These are phyloP conservation scores for Pelusios castaneus DNA, from an alignment of 2,113 vertebrate species.

Conservation along the genomic window DNA sequence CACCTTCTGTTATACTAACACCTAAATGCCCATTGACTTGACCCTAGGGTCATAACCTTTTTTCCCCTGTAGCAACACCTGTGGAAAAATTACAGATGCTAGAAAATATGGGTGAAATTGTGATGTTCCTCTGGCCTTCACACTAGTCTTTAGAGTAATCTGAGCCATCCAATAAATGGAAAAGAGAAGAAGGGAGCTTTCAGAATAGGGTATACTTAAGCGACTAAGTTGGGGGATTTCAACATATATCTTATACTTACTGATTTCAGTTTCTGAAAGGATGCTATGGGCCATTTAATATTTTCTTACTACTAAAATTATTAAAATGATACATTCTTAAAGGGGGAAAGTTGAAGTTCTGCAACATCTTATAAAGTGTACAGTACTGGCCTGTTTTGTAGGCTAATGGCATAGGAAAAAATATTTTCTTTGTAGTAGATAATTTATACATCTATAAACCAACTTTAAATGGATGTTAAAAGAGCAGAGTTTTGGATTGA, in stretches of 20 bases:
- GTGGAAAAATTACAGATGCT: constrained; percentile 73
- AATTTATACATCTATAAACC: background rate
- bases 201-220: constrained; percentile 13
- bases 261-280: background rate
- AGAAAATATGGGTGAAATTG: constrained; percentile 76
- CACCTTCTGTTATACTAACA: constrained; percentile 74
- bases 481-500: background rate
- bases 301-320: background rate
- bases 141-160: constrained; percentile 65
- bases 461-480: background rate
- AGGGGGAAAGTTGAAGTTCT: background rate
- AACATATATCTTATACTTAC: background rate
- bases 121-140: constrained; percentile 71
- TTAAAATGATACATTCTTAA: background rate
- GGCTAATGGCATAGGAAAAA: background rate
- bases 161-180: constrained; percentile 53
- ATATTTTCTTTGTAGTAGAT: accelerated
- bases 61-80: constrained; percentile 76
- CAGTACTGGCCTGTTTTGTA: accelerated
- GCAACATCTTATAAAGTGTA: background rate
- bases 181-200: constrained; percentile 42
- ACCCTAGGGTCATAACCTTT: constrained; percentile 75
- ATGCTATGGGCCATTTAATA: background rate
- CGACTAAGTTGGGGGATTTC: background rate
- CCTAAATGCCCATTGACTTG: constrained; percentile 60